A percentile compares a stretch with the other conserved stretches of the same genome.
Conservation (phyloP, 2,888 invertebrate genomes). For the Glaucopsyche alexis region DNA sequence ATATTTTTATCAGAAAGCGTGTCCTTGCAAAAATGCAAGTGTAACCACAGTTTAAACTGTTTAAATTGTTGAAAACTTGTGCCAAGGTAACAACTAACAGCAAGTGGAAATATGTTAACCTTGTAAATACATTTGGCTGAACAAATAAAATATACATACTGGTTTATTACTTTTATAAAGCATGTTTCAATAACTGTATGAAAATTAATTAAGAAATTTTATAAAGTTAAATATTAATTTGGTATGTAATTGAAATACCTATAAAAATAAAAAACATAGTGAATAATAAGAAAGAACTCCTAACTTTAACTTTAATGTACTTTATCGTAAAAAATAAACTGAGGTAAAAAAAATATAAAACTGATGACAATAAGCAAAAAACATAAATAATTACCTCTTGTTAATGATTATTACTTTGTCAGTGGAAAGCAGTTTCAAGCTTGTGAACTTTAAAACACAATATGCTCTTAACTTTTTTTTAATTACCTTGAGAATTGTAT, state of each 20-base stretch:
- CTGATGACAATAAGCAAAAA: background rate
- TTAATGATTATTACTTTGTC: background rate
- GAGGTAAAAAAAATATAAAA: background rate
- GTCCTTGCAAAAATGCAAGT: constrained; percentile 6
- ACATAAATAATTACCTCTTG: background rate
- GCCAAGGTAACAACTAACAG: constrained; percentile 17
- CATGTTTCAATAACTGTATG: background rate
- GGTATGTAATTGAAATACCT: background rate
- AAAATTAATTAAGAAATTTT: background rate
- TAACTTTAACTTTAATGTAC: no score
- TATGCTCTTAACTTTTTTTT: constrained; percentile 25
- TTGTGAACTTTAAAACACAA: constrained; percentile 29
- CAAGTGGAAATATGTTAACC: constrained; percentile 23
- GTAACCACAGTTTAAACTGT: constrained; percentile 3
- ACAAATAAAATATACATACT: constrained; percentile 2
- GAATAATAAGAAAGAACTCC: no score
- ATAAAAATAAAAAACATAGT: no score
- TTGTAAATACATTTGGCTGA: constrained; percentile 5
- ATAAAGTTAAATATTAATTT: background rate
- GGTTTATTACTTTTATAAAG: background rate
- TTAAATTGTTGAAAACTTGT: background rate
- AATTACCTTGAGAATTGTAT: background rate
- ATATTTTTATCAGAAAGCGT: background rate
- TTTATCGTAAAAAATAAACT: background rate
- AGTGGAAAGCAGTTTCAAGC: constrained; percentile 22